These are phyloP conservation scores for Tanytarsus gracilentus DNA, from an alignment of 2,888 invertebrate species.

Conservation along the genomic window DNA sequence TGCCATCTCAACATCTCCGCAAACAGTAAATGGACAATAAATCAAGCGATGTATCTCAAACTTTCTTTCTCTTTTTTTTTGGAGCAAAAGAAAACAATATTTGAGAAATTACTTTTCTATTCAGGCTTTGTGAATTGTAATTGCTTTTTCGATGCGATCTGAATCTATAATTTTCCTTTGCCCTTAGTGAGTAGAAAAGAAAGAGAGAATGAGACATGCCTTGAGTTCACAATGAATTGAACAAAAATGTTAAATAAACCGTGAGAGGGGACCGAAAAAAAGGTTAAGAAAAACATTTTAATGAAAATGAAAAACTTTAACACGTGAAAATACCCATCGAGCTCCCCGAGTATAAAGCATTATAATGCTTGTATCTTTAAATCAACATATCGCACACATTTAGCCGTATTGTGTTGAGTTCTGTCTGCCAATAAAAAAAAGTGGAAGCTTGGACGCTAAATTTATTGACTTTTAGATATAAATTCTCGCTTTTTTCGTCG, in stretches of 20 bases:
- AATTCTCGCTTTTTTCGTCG: no score
- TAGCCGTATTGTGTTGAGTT: neutral
- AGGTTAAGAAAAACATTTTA: neutral
- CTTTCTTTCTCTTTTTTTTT: neutral
- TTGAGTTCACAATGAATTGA: neutral
- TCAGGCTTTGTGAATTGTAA: constrained; percentile 16
- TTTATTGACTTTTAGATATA: constrained; percentile 25
- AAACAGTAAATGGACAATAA: constrained; percentile 1
- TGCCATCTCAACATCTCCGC: no score
- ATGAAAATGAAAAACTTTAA: neutral
- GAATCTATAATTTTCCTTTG: constrained; percentile 20
- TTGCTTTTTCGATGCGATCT: constrained; percentile 22
- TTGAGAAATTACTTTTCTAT: constrained; percentile 8
- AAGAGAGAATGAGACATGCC: constrained; percentile 7
- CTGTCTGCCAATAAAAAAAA: neutral
- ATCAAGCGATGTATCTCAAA: neutral
- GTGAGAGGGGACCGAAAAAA: neutral
- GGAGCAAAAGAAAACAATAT: neutral
- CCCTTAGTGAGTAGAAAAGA: no score
- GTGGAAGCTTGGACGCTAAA: constrained; percentile 1
- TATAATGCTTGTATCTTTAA: constrained; percentile 37
- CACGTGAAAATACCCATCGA: constrained; percentile 1
- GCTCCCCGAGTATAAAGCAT: no score
- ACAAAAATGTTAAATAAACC: neutral
- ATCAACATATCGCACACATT: constrained; percentile 36